Conservation (phyloP, 2,888 invertebrate species). For the Tetranychus truncatus region DNA sequence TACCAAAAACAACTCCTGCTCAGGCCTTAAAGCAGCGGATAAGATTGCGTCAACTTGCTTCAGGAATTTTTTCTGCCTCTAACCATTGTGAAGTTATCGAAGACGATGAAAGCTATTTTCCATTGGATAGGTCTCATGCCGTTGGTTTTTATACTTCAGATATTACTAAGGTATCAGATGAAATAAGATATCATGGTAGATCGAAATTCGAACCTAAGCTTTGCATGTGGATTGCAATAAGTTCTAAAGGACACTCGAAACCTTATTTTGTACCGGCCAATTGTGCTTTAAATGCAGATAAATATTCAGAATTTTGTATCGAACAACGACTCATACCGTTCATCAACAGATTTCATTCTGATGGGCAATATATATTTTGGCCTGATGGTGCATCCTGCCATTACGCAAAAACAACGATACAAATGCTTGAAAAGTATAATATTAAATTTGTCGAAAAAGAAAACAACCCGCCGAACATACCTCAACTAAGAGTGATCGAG, state of each 20-base stretch:
- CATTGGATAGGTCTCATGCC: not conserved
- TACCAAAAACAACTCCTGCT: not conserved
- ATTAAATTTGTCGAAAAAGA: not conserved
- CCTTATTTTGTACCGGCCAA: constrained; percentile 2
- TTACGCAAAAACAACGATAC: constrained; percentile 2
- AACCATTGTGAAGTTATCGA: not conserved
- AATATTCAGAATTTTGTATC: not conserved
- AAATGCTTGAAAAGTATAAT: not conserved
- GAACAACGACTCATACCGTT: constrained; percentile 3
- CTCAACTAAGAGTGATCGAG: constrained; percentile 11
- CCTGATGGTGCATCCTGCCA: constrained; percentile 6
- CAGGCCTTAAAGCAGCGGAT: not conserved
- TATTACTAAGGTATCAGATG: not conserved
- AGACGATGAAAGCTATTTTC: not conserved
- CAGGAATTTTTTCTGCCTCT: not conserved
- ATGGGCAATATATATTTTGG: constrained; percentile 10
- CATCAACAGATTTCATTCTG: not conserved
- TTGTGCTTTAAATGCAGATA: not conserved
- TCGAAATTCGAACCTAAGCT: constrained; percentile 1
- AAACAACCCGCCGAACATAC: constrained; percentile 13
- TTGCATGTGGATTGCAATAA: constrained; percentile 1
- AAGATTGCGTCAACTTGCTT: not conserved
- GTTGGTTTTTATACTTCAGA: constrained; percentile 5
- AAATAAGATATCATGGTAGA: not conserved
- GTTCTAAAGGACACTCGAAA: not conserved